Evolutionary conservation across 1,140 invertebrate genomes (phyloP), one percentile per base, ranked within the genome.

Genomic region (Pissodes strobi): DNA sequence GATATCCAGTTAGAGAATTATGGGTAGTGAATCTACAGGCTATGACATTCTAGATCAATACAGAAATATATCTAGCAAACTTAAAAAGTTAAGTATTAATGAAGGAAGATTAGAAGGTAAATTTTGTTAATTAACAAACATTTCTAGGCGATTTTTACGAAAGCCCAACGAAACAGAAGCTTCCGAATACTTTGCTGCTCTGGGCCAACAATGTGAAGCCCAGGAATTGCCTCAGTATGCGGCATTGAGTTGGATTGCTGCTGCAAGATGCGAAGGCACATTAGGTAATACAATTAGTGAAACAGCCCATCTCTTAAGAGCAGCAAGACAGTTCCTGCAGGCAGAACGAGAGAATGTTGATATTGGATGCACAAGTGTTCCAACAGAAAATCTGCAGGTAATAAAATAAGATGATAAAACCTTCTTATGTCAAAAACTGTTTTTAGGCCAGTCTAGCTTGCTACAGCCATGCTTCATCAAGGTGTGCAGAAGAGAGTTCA

Each of bases 161-260:
- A 90, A 90, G 79, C 88, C 89, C 10, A 91, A 90, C 78, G 83
- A 89, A 38, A 83, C 86, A 9, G 89, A 90, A 81, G 87, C 87
- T 10, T 85, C 84, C 48, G 87, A 90, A 69, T 79, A 83, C 74
- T 81, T 83, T 84, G 86, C 84, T 73, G 78, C 79, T 48, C 78
- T 93, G 58, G 89, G 88, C 6, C 83, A 86, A 64, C 84, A 86
- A 72, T 88, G 90, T 71, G 87, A 90, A 73, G 82, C 85, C 70
- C 84, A 86, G 52, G 90, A 91, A 74, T 83, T 90, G 74, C 87
- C 87, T 48, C 83, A 88, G 48, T 92, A 92, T 80, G 89, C 91
- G 17, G 90, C 87, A 1, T 84, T 91, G 64, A 90, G 88, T 72
- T 91, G 87, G 79, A 81, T 90, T 46, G 88, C 89, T 38, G 86